Evolutionary conservation across 1,140 invertebrate genomes (phyloP), one percentile per base, ranked within the genome.

Genomic region (Maniola jurtina): DNA sequence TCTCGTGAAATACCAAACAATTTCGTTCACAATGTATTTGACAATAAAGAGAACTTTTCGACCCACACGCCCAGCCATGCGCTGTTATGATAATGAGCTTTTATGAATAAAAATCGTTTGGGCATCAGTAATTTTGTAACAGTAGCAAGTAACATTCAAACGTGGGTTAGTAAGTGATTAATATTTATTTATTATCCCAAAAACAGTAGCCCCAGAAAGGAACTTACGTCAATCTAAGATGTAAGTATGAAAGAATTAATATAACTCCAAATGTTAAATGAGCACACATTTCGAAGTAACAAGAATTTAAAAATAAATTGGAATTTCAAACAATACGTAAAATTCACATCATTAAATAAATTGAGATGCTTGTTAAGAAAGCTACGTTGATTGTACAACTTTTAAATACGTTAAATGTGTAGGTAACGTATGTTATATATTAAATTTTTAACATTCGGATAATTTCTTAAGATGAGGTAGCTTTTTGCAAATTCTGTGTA

Each of bases 161-260:
- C 80, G 79, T 84, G 77, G 81, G 58, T 84, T 81, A 83, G 75
- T 69, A 59, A 83, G 72, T 82, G 79, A 89, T 88, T 88, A 85
- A 87, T 84, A 86, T 88, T 88, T 84, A 86, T 88, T 88, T 87
- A 88, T 87, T 76, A 84, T 74, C 62, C 35, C 71, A 76, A 76
- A 66, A 67, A 76, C 79, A 64, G 74, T 74, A 74, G 75, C 70
- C 52, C 52, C 50, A 0, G 50, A 61, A 71, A 68, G 62, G 68
- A 72, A 61, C 68, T 75, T 68, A 56, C 61, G 62, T 57, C 66
- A 72, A 61, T 60, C 25, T 54, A 55, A 74, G 69, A 79, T 79
- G 75, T 73, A 66, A 81, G 70, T 25, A 80, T 73, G 67, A 68
- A 63, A 72, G 73, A 40, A 68, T 61, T 64, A 38, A 56, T 35